Evolutionary conservation across 2,888 invertebrate species (phyloP).

Genomic region (Acleris literana): DNA sequence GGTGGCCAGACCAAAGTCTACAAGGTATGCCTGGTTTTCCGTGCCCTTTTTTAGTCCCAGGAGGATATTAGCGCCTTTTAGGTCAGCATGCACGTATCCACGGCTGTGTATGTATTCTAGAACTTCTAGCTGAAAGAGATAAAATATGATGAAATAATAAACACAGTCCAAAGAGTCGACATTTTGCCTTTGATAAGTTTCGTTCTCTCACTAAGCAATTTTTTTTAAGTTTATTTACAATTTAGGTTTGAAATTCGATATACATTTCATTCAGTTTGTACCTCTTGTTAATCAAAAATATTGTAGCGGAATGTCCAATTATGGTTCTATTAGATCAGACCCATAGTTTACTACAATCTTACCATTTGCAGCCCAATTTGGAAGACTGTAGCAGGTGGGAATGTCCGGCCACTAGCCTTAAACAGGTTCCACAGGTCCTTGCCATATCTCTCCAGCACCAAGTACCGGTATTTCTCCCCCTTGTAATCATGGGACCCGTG

Average conservation of each 20-base stretch:
- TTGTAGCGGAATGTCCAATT: no score
- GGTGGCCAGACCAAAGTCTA: constrained; percentile 96
- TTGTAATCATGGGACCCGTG: constrained; percentile 92
- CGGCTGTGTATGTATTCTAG: constrained; percentile 95
- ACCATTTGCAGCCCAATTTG: constrained; percentile 93
- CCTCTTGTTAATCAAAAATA: no score
- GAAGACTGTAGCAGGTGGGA: constrained; percentile 90
- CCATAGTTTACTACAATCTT: constrained; percentile 36
- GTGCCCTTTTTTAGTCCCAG: constrained; percentile 87
- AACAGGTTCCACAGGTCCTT: constrained; percentile 92
- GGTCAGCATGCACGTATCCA: constrained; percentile 97
- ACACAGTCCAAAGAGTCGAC: no score
- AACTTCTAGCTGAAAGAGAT: constrained; percentile 88
- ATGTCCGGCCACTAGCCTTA: constrained; percentile 84
- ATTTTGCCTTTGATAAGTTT: no score
- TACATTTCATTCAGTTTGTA: no score
- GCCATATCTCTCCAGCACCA: constrained; percentile 95
- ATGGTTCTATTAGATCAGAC: no score
- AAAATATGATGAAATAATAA: background rate
- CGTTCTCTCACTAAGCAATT: no score
- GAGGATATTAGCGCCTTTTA: constrained; percentile 97
- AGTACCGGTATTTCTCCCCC: constrained; percentile 92
- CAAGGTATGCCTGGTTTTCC: constrained; percentile 90
- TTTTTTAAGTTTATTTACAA: no score
- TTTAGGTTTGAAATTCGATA: no score